Evolutionary conservation across 2,888 invertebrate genomes (phyloP).

Genomic region (Zonitis immaculata): DNA sequence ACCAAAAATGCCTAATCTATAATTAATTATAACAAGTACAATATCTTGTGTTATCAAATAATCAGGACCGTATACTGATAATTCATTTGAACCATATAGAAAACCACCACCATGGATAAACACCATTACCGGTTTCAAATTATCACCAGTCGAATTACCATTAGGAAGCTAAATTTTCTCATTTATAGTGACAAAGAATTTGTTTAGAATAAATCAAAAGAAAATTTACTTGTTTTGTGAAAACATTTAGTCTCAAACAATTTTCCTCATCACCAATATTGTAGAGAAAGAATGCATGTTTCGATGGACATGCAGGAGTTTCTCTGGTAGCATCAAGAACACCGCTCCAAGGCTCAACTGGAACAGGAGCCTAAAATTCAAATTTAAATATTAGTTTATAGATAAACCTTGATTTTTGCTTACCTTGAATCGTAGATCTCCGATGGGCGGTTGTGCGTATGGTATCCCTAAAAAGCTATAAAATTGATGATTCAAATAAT

Average conservation of each 20-base stretch:
- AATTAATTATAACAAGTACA: constrained; percentile 45
- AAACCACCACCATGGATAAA: constrained; percentile 49
- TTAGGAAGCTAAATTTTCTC: neutral
- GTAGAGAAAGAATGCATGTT: constrained; percentile 37
- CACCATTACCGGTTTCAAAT: constrained; percentile 44
- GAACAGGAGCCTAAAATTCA: constrained; percentile 38
- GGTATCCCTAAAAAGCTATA: constrained; percentile 44
- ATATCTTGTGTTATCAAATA: constrained; percentile 43
- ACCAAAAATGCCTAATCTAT: constrained; percentile 44
- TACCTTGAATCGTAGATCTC: constrained; percentile 45
- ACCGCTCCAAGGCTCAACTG: constrained; percentile 42
- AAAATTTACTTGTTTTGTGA: constrained; percentile 4
- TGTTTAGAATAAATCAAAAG: too few species aligned
- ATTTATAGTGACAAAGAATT: too few species aligned
- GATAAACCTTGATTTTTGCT: neutral
- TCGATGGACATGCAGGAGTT: constrained; percentile 34
- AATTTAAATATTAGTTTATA: neutral
- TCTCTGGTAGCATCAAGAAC: constrained; percentile 41
- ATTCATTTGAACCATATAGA: constrained; percentile 38
- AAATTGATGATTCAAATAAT: constrained; percentile 33
- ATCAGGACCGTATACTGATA: constrained; percentile 39
- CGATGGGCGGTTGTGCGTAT: constrained; percentile 45
- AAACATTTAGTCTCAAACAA: constrained; percentile 10
- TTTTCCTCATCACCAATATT: constrained; percentile 28
- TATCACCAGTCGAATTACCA: neutral